These are phyloP conservation scores for Nicator chloris DNA, from an alignment of 2,113 vertebrate species.

Conservation along the genomic window DNA sequence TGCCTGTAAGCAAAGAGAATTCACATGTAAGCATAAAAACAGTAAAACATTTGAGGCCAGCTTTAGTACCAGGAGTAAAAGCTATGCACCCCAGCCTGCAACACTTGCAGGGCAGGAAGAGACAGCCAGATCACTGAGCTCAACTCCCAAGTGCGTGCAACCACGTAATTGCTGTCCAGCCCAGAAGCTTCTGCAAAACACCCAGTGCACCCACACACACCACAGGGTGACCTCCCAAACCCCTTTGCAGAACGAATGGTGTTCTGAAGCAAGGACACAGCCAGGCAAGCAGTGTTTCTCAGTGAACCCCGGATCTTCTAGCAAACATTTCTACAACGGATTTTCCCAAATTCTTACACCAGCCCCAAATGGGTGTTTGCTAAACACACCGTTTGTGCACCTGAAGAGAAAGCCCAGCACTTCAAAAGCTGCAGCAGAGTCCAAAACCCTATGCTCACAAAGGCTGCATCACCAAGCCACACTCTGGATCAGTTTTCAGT, in stretches of 20 bases:
- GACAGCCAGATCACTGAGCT: neutral
- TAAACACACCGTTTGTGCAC: neutral
- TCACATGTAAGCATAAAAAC: neutral
- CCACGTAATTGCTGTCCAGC: neutral
- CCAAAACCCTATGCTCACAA: neutral
- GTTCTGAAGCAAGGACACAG: neutral
- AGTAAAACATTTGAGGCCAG: neutral
- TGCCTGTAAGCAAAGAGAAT: neutral
- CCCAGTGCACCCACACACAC: neutral
- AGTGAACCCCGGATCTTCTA: neutral
- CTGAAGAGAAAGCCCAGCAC: neutral
- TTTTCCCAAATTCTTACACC: neutral
- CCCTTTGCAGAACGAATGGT: rapidly evolving
- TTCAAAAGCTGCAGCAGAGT: neutral
- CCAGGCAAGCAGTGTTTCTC: neutral
- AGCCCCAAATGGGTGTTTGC: neutral
- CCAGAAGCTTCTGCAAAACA: neutral
- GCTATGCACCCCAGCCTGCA: neutral
- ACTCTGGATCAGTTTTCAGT: neutral
- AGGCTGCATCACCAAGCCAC: neutral
- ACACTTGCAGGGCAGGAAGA: neutral
- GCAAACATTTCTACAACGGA: neutral
- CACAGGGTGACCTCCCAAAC: neutral
- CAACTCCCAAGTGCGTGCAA: neutral
- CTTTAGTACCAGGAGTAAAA: neutral